phyloP scores from a whole-genome alignment of 2,797 vertebrate genomes.

The Esox masquinongy region DNA sequence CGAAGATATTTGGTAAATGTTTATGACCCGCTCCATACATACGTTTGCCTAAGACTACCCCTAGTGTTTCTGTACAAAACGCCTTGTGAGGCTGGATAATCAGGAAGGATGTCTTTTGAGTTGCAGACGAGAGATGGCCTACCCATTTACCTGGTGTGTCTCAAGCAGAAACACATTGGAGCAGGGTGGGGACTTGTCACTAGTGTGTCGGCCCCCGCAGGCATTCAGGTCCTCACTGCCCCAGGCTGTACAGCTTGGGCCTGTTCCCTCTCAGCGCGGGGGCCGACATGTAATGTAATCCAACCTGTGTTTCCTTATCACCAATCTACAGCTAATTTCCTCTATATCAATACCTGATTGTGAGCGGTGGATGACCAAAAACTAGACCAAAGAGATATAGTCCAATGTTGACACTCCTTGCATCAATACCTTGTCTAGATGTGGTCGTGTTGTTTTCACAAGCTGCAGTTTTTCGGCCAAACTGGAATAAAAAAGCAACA shows the following conservation, averaged over 20 bases:
- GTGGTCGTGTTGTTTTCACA: constrained; percentile 71
- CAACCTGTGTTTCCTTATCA: not conserved
- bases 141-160: constrained; percentile 18
- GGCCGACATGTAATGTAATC: not conserved
- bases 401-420: not conserved
- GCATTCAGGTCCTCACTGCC: constrained; percentile 6
- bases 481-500: constrained; percentile 65
- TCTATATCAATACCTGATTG: not conserved
- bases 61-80: no score
- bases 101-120: not conserved
- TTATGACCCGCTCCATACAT: no score
- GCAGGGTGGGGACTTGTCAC: constrained; percentile 63
- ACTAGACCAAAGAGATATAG: not conserved
- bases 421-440: constrained; percentile 88
- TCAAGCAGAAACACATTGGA: constrained; percentile 33
- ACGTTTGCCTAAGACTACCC: not conserved
- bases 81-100: not conserved
- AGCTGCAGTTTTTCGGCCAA: constrained; percentile 83
- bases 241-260: not conserved
- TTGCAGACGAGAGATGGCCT: not conserved
- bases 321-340: not conserved
- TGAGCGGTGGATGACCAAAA: not conserved
- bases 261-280: not conserved
- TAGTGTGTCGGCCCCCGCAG: constrained; percentile 60
- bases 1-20: no score